Evolutionary conservation across 2,797 vertebrate species (phyloP).

Genomic region (Pangasius larnaudii): DNA sequence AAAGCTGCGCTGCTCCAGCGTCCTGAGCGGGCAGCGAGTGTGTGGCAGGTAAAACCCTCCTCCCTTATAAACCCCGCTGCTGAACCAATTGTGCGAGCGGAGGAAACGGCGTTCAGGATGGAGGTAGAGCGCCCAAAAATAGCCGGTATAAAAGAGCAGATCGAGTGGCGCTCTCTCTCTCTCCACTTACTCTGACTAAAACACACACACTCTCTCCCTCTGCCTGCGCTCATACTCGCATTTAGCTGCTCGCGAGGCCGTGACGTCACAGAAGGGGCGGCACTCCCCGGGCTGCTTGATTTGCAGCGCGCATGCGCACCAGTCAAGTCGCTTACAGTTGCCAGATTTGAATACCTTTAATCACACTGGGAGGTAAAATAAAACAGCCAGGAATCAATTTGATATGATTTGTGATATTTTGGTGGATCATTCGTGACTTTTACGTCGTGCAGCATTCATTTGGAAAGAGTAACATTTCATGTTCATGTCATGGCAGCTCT

Average conservation of each 20-base stretch:
- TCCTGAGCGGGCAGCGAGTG: conserved; percentile 16
- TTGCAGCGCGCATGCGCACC: neutral
- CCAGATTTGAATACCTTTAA: conserved; percentile 20
- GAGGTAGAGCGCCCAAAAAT: conserved; percentile 85
- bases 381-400: neutral
- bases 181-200: neutral
- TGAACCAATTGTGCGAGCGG: conserved; percentile 85
- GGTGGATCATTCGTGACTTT: neutral
- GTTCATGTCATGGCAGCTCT: neutral
- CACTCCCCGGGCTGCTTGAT: neutral
- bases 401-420: conserved; percentile 4
- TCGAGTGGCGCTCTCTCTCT: neutral
- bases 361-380: conserved; percentile 8
- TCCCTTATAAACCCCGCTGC: conserved; percentile 70
- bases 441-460: neutral
- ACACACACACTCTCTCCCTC: conserved; percentile 6
- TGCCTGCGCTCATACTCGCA: conserved; percentile 37
- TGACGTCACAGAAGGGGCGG: conserved; percentile 26
- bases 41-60: conserved; percentile 73
- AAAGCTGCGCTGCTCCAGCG: conserved; percentile 44
- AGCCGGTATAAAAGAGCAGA: conserved; percentile 89
- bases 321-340: neutral
- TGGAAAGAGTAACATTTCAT: neutral
- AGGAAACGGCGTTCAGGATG: conserved; percentile 92
- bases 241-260: conserved; percentile 31